Percentiles rank a stretch among this genome's conserved stretches.
These are phyloP conservation scores for Lethenteron reissneri DNA, from an alignment of 2,113 vertebrate species.

Conservation along the genomic window DNA sequence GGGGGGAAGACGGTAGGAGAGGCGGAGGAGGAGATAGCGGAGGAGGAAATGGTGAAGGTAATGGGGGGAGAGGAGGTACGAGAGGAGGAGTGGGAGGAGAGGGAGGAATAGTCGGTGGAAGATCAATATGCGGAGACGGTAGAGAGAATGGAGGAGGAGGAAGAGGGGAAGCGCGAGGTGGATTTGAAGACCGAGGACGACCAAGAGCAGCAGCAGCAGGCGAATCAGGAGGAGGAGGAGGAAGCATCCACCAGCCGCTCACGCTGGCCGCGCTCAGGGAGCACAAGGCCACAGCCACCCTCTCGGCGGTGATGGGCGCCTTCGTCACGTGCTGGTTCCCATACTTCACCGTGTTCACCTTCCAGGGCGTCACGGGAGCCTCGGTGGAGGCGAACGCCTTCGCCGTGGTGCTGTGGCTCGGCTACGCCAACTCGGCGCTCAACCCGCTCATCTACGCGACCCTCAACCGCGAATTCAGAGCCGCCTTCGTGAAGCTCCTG, in stretches of 20 bases:
- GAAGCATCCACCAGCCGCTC: constrained; percentile 13
- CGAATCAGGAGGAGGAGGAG: no score
- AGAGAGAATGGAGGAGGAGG: no score
- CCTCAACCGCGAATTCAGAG: constrained; percentile 62
- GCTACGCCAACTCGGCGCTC: constrained; percentile 69
- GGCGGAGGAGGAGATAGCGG: no score
- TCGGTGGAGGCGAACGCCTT: constrained; percentile 22
- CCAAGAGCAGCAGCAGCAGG: no score
- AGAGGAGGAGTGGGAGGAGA: no score
- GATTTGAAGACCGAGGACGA: no score
- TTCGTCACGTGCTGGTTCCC: constrained; percentile 82
- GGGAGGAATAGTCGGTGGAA: no score
- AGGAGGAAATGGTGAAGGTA: no score
- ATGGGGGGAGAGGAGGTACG: no score
- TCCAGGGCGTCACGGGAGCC: constrained; percentile 30
- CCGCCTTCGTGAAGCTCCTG: constrained; percentile 46
- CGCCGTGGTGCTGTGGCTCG: constrained; percentile 48
- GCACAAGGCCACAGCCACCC: constrained; percentile 66
- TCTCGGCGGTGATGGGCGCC: constrained; percentile 57
- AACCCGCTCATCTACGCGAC: constrained; percentile 71
- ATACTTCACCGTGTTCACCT: constrained; percentile 57
- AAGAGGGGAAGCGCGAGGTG: no score
- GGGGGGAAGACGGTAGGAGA: no score
- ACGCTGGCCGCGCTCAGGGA: constrained; percentile 29
- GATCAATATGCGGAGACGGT: no score